These are phyloP conservation scores for Drosophila mulleri DNA, from an alignment of 2,888 invertebrate species.

Conservation along the genomic window DNA sequence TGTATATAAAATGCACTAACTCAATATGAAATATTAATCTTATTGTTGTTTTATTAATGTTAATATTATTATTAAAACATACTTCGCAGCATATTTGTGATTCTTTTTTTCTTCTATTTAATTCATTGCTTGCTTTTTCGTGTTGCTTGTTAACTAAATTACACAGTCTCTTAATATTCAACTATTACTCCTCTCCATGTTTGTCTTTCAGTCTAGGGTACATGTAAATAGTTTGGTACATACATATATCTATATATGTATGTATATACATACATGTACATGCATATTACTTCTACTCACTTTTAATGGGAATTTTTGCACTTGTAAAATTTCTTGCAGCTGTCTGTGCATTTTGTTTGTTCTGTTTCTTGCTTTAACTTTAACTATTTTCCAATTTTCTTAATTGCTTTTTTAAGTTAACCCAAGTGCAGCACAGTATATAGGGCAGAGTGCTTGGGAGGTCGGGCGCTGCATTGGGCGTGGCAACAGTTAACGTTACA, in stretches of 20 bases:
- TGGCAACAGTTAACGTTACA: neutral
- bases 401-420: slow-evolving; percentile 54
- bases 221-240: slow-evolving; percentile 7
- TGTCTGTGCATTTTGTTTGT: slow-evolving; percentile 25
- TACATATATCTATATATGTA: neutral
- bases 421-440: slow-evolving; percentile 4
- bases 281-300: neutral
- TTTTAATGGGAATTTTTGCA: slow-evolving; percentile 17
- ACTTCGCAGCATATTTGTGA: slow-evolving; percentile 1
- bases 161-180: neutral
- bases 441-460: neutral
- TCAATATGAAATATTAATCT: slow-evolving; percentile 24
- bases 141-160: neutral
- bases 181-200: neutral
- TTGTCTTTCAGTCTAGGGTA: neutral
- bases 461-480: neutral
- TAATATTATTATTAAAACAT: no score
- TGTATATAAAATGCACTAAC: slow-evolving; percentile 4
- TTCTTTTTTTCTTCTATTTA: neutral
- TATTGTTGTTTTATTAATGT: no score
- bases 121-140: neutral
- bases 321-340: slow-evolving; percentile 29
- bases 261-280: neutral
- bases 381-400: slow-evolving; percentile 41
- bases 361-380: slow-evolving; percentile 9